Base-by-base conservation (phyloP, 1,140 invertebrate genomes). In the Phortica variegata region DNA sequence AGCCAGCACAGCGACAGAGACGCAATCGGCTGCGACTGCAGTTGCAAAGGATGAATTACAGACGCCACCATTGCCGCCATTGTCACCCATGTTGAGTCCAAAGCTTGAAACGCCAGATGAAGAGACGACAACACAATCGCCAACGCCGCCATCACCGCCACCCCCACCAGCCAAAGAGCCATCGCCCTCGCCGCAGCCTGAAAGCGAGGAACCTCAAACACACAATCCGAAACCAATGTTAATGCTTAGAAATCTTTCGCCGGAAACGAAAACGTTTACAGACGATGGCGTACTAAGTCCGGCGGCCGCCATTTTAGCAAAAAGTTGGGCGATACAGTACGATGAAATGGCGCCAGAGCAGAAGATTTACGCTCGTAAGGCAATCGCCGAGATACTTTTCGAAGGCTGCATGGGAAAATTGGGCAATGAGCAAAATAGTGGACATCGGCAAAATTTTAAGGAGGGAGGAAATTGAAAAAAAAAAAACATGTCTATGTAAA, bases 351-450 rank as follows among this genome's bases (percentile, higher is more conserved):
- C 46, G 0, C 54, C 55, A 3, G 63, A 59, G 20, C 70, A 73
- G 38, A 57, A 61, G 2, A 70, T 73, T 20, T 48, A 68, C n/a
- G 70, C 70, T 0, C 45, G 70, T 8, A 73, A 73, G 26, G 70
- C 70, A 7, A 73, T 73, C 4, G 60, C 62, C 1, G 70, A 73
- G 36, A 71, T 73, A 19, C 55, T 73, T 1, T 73, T 73, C 10
- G 65, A 73, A 9, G 70, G 62, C 18, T 73, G 70, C 43, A 66
- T 73, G 65, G 65, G 70, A n/a, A 68, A 73, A 21, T 49, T 73
- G 33, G 56, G 65, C 7, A 52, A n/a, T n/a, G n/a, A n/a, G n/a
- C n/a, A n/a, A n/a, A n/a, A n/a, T n/a, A n/a, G n/a, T n/a, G n/a
- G n/a, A n/a, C n/a, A n/a, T n/a, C n/a, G n/a, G n/a, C n/a, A n/a